Conservation (phyloP, 1,140 invertebrate species). For the Lamellibrachia luymesi region DNA sequence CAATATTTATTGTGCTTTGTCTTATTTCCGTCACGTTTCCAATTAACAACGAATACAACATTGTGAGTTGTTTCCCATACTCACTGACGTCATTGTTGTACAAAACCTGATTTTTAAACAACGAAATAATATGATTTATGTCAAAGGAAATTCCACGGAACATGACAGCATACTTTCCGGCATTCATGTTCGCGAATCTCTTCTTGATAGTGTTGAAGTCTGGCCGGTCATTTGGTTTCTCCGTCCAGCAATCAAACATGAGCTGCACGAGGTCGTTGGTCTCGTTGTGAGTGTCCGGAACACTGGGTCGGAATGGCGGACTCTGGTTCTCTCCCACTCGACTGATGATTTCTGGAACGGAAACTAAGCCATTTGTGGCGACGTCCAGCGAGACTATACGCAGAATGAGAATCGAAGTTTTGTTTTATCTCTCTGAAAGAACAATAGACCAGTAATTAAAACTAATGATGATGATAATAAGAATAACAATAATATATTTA, state of each 20-base stretch:
- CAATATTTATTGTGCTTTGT: too few species aligned
- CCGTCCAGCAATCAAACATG: slow-evolving; percentile 17
- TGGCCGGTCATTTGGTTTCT: slow-evolving; percentile 17
- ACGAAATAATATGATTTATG: background rate
- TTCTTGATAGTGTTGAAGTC: slow-evolving; percentile 25
- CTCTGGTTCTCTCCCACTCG: slow-evolving; percentile 3
- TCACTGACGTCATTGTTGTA: too few species aligned
- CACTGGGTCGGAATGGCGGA: slow-evolving; percentile 15
- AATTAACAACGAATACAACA: too few species aligned
- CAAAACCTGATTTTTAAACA: too few species aligned
- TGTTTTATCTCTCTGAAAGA: background rate
- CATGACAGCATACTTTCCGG: slow-evolving; percentile 16
- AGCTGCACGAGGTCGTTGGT: background rate
- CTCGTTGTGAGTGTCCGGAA: background rate
- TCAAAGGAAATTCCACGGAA: background rate
- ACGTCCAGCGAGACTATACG: background rate
- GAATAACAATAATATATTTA: too few species aligned
- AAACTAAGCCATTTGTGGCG: background rate
- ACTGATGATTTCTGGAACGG: slow-evolving; percentile 17
- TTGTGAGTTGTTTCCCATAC: too few species aligned
- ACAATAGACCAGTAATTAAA: too few species aligned
- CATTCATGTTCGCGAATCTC: slow-evolving; percentile 16
- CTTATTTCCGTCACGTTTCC: too few species aligned
- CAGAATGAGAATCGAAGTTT: background rate
- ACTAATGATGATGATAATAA: background rate